Percentiles rank a stretch among this genome's conserved stretches.
These are phyloP conservation scores for Scomberomorus guttatus DNA, from an alignment of 2,797 vertebrate genomes.

Conservation along the genomic window DNA sequence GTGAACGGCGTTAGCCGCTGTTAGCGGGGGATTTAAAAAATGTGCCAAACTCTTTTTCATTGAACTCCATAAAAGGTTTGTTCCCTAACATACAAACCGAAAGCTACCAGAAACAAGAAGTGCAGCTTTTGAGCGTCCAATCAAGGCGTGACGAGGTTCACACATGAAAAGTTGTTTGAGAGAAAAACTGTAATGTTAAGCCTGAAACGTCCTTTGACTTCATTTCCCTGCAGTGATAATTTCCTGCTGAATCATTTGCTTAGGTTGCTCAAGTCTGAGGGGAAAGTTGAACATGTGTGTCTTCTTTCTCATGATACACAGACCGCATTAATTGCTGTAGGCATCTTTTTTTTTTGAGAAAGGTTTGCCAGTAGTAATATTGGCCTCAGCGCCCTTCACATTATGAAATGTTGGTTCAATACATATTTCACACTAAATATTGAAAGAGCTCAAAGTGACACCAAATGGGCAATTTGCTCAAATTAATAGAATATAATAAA, in stretches of 20 bases:
- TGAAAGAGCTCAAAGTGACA: not conserved
- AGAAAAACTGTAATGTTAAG: fast-evolving
- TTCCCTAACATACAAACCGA: not conserved
- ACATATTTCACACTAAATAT: not conserved
- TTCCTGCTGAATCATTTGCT: conserved; percentile 25
- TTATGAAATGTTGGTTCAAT: not conserved
- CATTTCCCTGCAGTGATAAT: not conserved
- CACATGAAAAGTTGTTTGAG: fast-evolving
- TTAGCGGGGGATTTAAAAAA: conserved; percentile 42
- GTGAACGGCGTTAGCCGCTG: not conserved
- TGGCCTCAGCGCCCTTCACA: not conserved
- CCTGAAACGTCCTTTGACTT: not conserved
- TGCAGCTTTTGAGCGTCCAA: fast-evolving
- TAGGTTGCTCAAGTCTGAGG: not conserved
- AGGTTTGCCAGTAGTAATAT: not conserved
- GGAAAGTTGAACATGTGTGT: not conserved
- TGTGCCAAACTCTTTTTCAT: too few relatives aligned
- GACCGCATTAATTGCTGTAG: not conserved
- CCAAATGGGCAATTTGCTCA: too few relatives aligned
- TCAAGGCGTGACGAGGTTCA: too few relatives aligned
- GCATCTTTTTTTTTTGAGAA: too few relatives aligned
- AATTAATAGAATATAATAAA: too few relatives aligned
- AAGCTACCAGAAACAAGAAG: not conserved
- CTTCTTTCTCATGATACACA: too few relatives aligned
- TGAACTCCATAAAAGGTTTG: too few relatives aligned